Conservation (phyloP, 2,113 vertebrate genomes). For the Periophthalmus modestus region DNA sequence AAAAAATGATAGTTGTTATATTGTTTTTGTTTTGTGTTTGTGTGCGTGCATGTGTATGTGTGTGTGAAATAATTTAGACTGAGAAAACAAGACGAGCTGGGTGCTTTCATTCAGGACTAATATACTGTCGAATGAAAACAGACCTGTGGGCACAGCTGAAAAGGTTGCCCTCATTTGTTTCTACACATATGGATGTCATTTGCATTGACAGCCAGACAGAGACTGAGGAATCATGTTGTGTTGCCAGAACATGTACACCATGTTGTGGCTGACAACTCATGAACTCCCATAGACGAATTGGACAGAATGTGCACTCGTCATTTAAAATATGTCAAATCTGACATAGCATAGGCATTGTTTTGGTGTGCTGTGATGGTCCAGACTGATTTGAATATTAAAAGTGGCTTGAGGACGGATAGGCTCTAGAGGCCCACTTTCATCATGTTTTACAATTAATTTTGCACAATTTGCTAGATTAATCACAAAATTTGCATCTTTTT, state of each 20-base stretch:
- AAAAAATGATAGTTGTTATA: no score
- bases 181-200: slow-evolving; percentile 68
- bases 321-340: slow-evolving; percentile 22
- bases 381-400: neutral
- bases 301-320: slow-evolving; percentile 1
- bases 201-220: slow-evolving; percentile 61
- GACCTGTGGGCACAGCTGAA: slow-evolving; percentile 34
- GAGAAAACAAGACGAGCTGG: slow-evolving; percentile 7
- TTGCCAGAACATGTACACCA: slow-evolving; percentile 70
- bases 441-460: no score
- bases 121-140: slow-evolving; percentile 17
- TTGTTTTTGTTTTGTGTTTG: no score
- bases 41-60: no score
- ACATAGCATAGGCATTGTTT: slow-evolving; percentile 40
- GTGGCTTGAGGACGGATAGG: neutral
- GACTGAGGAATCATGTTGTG: slow-evolving; percentile 40
- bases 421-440: no score
- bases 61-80: neutral
- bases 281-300: slow-evolving; percentile 33
- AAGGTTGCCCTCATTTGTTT: slow-evolving; percentile 39
- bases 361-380: slow-evolving; percentile 14
- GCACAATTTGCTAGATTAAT: no score
- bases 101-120: slow-evolving; percentile 13
- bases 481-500: no score
- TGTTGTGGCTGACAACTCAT: slow-evolving; percentile 42